These are phyloP conservation scores for Myotis daubentonii DNA, from an alignment of 2,797 vertebrate genomes.

Conservation along the genomic window DNA sequence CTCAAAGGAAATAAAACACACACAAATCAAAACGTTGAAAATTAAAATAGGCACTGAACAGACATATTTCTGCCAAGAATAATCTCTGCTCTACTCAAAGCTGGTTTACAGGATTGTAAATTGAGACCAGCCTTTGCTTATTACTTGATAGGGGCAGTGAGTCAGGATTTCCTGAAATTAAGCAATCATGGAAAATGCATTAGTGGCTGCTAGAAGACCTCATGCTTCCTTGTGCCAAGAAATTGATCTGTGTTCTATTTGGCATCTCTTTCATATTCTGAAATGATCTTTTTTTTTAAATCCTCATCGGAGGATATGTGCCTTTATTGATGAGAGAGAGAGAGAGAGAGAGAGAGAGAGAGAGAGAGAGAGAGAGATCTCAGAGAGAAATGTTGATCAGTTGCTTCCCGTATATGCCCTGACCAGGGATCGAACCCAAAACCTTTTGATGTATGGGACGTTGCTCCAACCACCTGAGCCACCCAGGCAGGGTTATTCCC, in stretches of 20 bases:
- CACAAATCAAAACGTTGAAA: constrained; percentile 20
- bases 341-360: background rate
- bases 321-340: background rate
- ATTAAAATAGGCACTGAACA: constrained; percentile 54
- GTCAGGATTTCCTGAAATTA: constrained; percentile 73
- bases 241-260: constrained; percentile 60
- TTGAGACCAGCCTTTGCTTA: constrained; percentile 64
- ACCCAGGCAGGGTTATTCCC: background rate
- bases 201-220: constrained; percentile 69
- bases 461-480: too few relatives aligned
- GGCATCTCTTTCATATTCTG: constrained; percentile 29
- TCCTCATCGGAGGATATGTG: background rate
- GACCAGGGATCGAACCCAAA: too few relatives aligned
- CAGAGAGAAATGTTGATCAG: background rate
- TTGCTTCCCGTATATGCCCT: background rate
- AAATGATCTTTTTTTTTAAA: constrained; percentile 10
- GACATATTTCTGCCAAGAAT: constrained; percentile 50
- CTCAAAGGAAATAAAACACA: constrained; percentile 55
- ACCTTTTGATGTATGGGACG: too few relatives aligned
- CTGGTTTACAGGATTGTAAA: constrained; percentile 57
- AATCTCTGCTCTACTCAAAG: constrained; percentile 52
- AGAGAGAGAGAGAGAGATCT: background rate
- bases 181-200: constrained; percentile 48
- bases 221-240: constrained; percentile 59
- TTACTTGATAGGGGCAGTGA: constrained; percentile 55